Percentiles rank a stretch among this genome's conserved stretches.
Conservation (phyloP, 2,888 invertebrate genomes). For the Athalia cordata region DNA sequence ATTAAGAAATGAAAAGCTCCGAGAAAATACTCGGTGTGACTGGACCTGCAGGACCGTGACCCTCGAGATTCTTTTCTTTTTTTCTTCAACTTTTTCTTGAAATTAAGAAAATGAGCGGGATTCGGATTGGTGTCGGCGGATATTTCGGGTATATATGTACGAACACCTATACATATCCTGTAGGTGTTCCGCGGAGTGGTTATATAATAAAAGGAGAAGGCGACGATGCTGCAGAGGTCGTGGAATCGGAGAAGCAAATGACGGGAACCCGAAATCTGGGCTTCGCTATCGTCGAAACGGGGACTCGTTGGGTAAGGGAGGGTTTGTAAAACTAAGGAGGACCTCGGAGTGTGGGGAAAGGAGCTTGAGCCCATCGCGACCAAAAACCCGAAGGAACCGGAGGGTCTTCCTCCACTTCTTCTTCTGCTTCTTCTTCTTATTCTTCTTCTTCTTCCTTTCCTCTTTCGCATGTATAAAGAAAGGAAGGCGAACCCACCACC, state of each 20-base stretch:
- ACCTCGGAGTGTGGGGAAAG: slow-evolving; percentile 41
- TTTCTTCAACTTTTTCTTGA: too few species aligned
- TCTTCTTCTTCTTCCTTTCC: slow-evolving; percentile 50
- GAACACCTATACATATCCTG: background rate
- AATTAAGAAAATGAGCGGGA: too few species aligned
- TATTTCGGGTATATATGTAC: background rate
- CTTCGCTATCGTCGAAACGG: slow-evolving; percentile 38
- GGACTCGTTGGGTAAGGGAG: slow-evolving; percentile 21
- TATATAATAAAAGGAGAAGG: background rate
- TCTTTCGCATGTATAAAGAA: slow-evolving; percentile 25
- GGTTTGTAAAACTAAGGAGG: slow-evolving; percentile 40
- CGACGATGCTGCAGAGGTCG: background rate
- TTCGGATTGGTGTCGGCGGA: too few species aligned
- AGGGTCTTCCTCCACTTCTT: slow-evolving; percentile 27
- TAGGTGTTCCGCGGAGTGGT: slow-evolving; percentile 2
- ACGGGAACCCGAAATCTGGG: slow-evolving; percentile 42
- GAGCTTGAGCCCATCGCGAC: background rate
- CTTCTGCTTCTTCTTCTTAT: slow-evolving; percentile 37
- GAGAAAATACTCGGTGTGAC: background rate
- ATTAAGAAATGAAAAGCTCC: slow-evolving; percentile 21
- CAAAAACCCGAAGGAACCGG: slow-evolving; percentile 17
- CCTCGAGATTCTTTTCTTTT: background rate
- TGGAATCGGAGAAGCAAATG: slow-evolving; percentile 24
- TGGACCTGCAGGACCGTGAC: background rate
- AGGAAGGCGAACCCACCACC: slow-evolving; percentile 46